Evolutionary conservation across 2,797 vertebrate species (phyloP).

Genomic region (Atherinosoma microstoma): DNA sequence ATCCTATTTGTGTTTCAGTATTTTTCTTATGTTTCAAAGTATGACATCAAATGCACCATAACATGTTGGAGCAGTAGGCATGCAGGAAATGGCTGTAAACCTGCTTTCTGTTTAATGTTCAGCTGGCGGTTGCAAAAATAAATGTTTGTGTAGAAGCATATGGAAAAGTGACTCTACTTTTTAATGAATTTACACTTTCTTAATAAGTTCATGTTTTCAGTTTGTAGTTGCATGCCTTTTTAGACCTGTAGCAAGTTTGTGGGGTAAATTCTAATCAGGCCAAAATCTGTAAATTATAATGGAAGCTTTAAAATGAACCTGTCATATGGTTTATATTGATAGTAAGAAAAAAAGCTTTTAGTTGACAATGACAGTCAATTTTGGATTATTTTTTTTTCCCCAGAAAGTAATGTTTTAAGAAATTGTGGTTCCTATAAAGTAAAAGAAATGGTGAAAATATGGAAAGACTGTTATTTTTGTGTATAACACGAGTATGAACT

Average conservation of each 20-base stretch:
- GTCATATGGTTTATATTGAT: too few relatives aligned
- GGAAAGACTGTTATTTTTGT: background rate
- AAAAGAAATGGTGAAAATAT: background rate
- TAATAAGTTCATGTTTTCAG: too few relatives aligned
- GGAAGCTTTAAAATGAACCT: too few relatives aligned
- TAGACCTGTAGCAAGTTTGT: too few relatives aligned
- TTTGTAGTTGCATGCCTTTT: too few relatives aligned
- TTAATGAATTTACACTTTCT: too few relatives aligned
- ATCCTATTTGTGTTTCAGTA: background rate
- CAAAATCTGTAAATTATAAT: too few relatives aligned
- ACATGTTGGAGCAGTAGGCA: background rate
- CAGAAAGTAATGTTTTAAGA: background rate
- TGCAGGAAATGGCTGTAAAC: background rate
- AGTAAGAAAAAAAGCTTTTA: background rate
- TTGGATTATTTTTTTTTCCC: too few relatives aligned
- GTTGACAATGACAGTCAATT: background rate
- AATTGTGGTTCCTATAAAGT: background rate
- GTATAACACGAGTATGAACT: background rate
- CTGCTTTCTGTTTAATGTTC: background rate
- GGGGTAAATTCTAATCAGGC: too few relatives aligned
- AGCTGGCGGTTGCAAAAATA: background rate
- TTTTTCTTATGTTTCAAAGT: background rate
- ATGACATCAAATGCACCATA: background rate
- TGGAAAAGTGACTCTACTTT: background rate
- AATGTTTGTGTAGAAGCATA: background rate